Percentiles rank a stretch among this genome's conserved stretches.
These are phyloP conservation scores for Choristoneura rosaceana DNA, from an alignment of 2,888 invertebrate species.

Conservation along the genomic window DNA sequence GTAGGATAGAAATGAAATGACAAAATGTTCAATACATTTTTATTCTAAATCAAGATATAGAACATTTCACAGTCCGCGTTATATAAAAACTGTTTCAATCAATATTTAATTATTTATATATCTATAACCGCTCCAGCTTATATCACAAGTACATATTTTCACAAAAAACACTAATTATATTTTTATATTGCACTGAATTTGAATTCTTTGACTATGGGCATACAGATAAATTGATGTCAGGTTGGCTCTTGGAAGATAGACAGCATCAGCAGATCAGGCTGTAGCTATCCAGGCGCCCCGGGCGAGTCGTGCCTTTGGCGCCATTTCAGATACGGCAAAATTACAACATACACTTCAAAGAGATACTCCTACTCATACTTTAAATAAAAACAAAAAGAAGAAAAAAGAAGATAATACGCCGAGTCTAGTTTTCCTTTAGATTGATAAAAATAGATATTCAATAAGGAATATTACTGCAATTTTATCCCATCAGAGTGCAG, in stretches of 20 bases:
- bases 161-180: slow-evolving; percentile 6
- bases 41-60: slow-evolving; percentile 35
- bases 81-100: slow-evolving; percentile 35
- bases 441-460: too few relatives aligned
- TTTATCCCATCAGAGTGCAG: too few relatives aligned
- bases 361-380: too few relatives aligned
- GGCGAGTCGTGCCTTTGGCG: too few relatives aligned
- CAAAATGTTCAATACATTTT: slow-evolving; percentile 15
- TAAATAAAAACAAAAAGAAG: too few relatives aligned
- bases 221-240: not conserved
- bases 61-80: slow-evolving; percentile 30
- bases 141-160: slow-evolving; percentile 32
- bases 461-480: too few relatives aligned
- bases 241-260: not conserved
- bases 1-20: not conserved
- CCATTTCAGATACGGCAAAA: too few relatives aligned
- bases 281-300: too few relatives aligned
- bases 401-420: too few relatives aligned
- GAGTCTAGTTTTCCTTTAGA: too few relatives aligned
- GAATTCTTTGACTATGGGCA: not conserved
- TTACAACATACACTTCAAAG: too few relatives aligned
- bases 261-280: too few relatives aligned
- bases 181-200: slow-evolving; percentile 11
- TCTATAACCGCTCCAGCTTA: slow-evolving; percentile 23
- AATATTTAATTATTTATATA: slow-evolving; percentile 8